Base-by-base conservation (phyloP, 2,888 invertebrate species). In the Caenorhabditis parvicauda region DNA sequence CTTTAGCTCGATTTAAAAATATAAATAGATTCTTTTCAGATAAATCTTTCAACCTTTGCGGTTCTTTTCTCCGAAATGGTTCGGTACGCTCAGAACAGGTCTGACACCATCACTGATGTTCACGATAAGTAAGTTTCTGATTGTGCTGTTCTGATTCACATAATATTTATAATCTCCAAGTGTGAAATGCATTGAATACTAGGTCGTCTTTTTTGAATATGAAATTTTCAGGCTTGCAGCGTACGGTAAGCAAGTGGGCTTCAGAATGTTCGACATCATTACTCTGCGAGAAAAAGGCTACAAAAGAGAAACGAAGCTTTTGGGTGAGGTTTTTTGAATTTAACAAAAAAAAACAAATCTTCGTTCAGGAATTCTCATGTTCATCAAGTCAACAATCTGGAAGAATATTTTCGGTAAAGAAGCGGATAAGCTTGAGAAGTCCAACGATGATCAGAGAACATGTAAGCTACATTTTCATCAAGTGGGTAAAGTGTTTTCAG, bases 391-490 rank as follows among this genome's bases (percentile, higher is more conserved):
- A 19, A 92, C 92, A 0, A 85, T 99, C 17, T 98, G 98, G 98
- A 96, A 95, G 89, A 90, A 90, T 50, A 84, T 99, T 21, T 98
- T 95, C 86, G 95, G 95, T 1, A 90, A 91, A 81, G 98, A 98
- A 85, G 96, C 96, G 29, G 98, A 99, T 81, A 96, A 96, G 82
- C 82, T 98, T 67, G 98, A 98, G 81, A 92, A 95, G 83, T 93
- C 95, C 2, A 96, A 95, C 83, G 96, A 98, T 84, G 95, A 98
- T 84, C 94, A 95, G 81, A 88, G 90, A 67, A 95, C 92, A 0
- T 98, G 85, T 86, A 81, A 54, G 72, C 39, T 6, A 21, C 22
- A 42, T 42, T 42, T 21, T 21, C 21, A 21, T 14, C 25, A 19
- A 17, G 27, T 17, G 14, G 7, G 32, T 25, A 47, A 25, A 14